Base-by-base conservation (phyloP, 92 coral and sea anemone genomes). In the Phymanthus crucifer region DNA sequence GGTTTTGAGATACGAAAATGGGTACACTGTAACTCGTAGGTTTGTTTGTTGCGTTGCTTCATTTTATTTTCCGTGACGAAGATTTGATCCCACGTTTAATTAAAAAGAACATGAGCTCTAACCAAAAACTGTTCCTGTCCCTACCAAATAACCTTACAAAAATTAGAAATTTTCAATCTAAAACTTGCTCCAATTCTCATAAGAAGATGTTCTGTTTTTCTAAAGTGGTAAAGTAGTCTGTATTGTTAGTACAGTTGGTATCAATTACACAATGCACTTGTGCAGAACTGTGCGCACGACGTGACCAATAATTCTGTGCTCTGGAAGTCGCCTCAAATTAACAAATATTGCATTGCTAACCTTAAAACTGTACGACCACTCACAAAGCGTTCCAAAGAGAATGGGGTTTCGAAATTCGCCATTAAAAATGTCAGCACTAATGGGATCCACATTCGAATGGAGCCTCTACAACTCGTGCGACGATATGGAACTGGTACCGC, bases 221-320 rank as follows among this genome's bases (percentile, higher is more conserved):
- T 26, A 27, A 27, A 61, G 13, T 2, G 26, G 14, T 26, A 54
- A 45, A 6, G 16, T 54, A 12, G 4, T 61, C 32, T 24, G 34
- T 24, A 61, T 61, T 61, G 16, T 12, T 7, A 61, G 33, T 61
- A 57, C 31, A 57, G 66, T 24, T 27, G 3, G 68, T 61, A 61
- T 61, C 34, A 61, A 61, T 61, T 61, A 24, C 36, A 61, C 68
- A 61, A 61, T 61, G 68, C 36, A 61, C 34, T 61, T 61, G 68
- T 12, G 68, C 68, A 24, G 68, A 12, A 19, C 10, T 11, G 32
- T 19, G 19, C 21, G 21, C 1, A 54, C 27, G 68, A 61, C 32
- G 23, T 61, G 34, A 29, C 17, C 34, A 27, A n/a, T 61, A 61
- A 18, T 61, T 61, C 68, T 61, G 68, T 61, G 35, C 14, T 24